Conservation (phyloP, 2,888 invertebrate species). For the Melanchra persicariae region DNA sequence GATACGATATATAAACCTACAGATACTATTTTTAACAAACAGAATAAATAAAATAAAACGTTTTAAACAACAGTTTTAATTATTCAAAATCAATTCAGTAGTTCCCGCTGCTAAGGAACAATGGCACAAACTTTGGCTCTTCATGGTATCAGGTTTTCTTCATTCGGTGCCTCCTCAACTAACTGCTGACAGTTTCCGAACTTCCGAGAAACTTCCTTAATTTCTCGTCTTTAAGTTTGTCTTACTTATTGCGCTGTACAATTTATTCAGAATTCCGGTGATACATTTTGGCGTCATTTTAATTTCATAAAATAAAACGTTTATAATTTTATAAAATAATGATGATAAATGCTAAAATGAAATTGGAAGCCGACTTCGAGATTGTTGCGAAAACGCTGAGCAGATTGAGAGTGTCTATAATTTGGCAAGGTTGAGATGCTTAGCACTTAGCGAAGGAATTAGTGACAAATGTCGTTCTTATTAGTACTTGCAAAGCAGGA, state of each 20-base stretch:
- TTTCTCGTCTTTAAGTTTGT: conserved; percentile 50
- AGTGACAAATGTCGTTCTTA: conserved; percentile 17
- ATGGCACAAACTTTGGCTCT: conserved; percentile 49
- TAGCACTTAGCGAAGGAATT: conserved; percentile 14
- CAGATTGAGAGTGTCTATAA: too few species aligned
- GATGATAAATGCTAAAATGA: too few species aligned
- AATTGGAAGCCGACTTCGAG: too few species aligned
- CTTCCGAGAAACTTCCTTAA: conserved; percentile 55
- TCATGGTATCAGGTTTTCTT: conserved; percentile 57
- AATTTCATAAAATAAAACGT: background rate
- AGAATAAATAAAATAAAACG: too few species aligned
- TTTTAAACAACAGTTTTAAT: conserved; percentile 12
- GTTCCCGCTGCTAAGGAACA: conserved; percentile 31
- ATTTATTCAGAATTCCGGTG: conserved; percentile 32
- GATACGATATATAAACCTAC: too few species aligned
- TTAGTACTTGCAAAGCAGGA: background rate
- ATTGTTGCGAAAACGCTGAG: too few species aligned
- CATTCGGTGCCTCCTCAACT: conserved; percentile 53
- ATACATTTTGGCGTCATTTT: conserved; percentile 14
- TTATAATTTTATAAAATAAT: background rate
- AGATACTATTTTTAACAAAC: too few species aligned
- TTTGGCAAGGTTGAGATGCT: background rate
- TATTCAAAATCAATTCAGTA: conserved; percentile 39
- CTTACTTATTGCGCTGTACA: conserved; percentile 42
- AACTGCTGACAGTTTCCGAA: conserved; percentile 58